Conservation (phyloP, 2,888 invertebrate genomes). For the Lasioglossum marginatum region DNA sequence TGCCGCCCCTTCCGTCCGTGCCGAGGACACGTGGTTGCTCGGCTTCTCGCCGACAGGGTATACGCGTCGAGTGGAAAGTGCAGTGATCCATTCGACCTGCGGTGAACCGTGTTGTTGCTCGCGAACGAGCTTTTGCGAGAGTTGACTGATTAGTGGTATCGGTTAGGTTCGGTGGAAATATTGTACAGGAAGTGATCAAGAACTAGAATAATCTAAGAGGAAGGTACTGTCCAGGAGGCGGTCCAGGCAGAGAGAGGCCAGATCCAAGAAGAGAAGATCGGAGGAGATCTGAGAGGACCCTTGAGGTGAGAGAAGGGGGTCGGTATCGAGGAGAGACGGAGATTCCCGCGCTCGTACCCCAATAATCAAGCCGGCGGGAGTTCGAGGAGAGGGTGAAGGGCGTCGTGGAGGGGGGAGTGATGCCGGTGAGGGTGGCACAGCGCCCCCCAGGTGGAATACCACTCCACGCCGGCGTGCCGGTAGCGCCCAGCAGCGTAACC, state of each 20-base stretch:
- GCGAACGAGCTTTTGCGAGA: conserved; percentile 9
- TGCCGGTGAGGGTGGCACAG: conserved; percentile 86
- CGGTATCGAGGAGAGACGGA: conserved; percentile 10
- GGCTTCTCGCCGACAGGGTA: conserved; percentile 9
- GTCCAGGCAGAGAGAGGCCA: background rate
- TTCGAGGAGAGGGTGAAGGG: conserved; percentile 79
- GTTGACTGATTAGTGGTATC: background rate
- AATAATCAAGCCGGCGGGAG: conserved; percentile 59
- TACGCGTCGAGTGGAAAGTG: conserved; percentile 24
- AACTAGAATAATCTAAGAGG: background rate
- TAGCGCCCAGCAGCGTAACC: conserved; percentile 88
- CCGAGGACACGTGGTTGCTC: conserved; percentile 46
- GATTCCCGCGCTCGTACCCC: conserved; percentile 48
- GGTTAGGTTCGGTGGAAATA: background rate
- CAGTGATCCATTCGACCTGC: conserved; percentile 9
- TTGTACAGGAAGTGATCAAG: background rate
- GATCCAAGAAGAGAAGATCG: background rate
- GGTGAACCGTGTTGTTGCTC: conserved; percentile 2
- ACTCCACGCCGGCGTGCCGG: conserved; percentile 88
- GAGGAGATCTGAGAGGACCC: background rate
- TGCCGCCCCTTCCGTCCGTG: conserved; percentile 57
- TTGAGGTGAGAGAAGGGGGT: background rate
- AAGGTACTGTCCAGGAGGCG: background rate
- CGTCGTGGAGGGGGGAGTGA: conserved; percentile 85
- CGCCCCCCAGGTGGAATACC: conserved; percentile 88